Percentiles rank a stretch among this genome's conserved stretches.
Evolutionary conservation across 2,888 invertebrate species (phyloP).

Genomic region (Ptychoptera albimana): DNA sequence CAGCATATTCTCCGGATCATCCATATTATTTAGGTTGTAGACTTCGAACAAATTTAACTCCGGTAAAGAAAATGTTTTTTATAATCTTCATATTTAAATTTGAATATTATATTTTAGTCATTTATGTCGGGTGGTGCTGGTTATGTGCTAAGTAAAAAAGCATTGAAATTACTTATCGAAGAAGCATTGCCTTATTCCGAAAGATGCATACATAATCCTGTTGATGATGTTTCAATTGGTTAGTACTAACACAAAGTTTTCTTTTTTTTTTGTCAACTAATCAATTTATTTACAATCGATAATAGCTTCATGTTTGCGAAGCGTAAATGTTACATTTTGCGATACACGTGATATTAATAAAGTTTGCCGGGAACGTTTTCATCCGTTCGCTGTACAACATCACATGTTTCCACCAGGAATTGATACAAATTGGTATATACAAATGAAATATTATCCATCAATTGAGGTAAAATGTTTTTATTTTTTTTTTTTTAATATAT

Average conservation of each 20-base stretch:
- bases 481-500: too few species aligned
- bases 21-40: constrained; percentile 82
- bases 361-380: constrained; percentile 68
- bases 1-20: constrained; percentile 51
- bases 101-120: too few species aligned
- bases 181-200: constrained; percentile 45
- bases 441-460: too few species aligned
- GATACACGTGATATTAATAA: constrained; percentile 58
- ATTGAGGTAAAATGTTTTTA: too few species aligned
- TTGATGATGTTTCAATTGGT: constrained; percentile 22
- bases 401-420: constrained; percentile 67
- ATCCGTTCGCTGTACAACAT: constrained; percentile 80
- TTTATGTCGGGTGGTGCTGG: constrained; percentile 81
- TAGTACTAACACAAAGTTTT: too few species aligned
- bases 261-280: too few species aligned
- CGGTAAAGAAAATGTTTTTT: too few species aligned
- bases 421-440: constrained; percentile 78
- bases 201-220: constrained; percentile 46
- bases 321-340: constrained; percentile 64
- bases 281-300: too few species aligned
- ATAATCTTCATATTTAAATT: too few species aligned
- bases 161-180: constrained; percentile 54
- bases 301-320: constrained; percentile 64
- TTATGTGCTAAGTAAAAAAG: constrained; percentile 71
- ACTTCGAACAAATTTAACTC: constrained; percentile 48